Evolutionary conservation across 37 sponge, comb jelly and placozoan species (phyloP), one percentile per base, ranked within the genome.

Genomic region (Spongia lamella): DNA sequence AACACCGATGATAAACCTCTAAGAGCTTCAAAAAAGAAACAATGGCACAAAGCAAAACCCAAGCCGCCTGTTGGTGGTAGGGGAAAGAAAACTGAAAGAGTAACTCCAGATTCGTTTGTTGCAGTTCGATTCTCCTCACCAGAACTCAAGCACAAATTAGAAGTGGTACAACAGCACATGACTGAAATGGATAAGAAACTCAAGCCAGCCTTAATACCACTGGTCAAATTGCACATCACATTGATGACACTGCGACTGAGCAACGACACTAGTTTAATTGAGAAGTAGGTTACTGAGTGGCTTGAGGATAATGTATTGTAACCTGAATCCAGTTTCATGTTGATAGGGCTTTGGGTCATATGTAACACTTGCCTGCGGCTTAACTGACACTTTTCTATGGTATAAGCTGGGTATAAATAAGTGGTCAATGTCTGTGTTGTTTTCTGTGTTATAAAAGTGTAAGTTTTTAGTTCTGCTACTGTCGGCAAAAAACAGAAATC

Each of bases 61-160:
- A 27, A 22, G 25, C 60, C 6, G 14, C 17, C 53, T 52, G 53
- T 19, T 52, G 53, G 17, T 52, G 14, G 16, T 19, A 58, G 7
- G 60, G 6, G 24, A 14, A 37, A 54, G 39, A 39, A 31, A 7
- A 15, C 59, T 39, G 64, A 37, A 27, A 72, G 38, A 40, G 47
- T 21, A 1, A 14, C 29, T 43, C 82, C 82, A 39, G 78, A 87
- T 70, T 70, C 88, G 13, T 87, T 87, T 77, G 82, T 87, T 19
- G 67, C 88, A 14, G 26, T 87, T 0, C 32, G 82, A 11, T 61
- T 87, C 25, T 20, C 38, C 17, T 87, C 88, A 55, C 72, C 77
- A n/a, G 30, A 34, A 11, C 70, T 87, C 11, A 35, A 58, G 15
- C 9, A 4, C 0, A 61, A 75, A 38, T n/a, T 87, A 6, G 72